A percentile compares a stretch with the other conserved stretches of the same genome.
Conservation (phyloP, 1,140 invertebrate genomes). For the Babylonia areolata region DNA sequence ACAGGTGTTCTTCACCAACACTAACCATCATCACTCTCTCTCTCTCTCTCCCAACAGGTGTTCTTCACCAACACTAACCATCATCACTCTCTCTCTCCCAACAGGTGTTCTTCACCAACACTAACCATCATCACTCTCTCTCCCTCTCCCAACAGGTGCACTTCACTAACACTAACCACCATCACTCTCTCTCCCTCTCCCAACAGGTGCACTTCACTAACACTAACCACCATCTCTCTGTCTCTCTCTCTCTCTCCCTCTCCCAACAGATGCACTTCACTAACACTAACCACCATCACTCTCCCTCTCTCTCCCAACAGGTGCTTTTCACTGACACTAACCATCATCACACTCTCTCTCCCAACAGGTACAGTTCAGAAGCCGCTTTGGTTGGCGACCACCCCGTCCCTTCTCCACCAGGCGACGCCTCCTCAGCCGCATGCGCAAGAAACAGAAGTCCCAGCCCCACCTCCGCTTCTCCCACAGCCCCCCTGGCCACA, state of each 20-base stretch:
- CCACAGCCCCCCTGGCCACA: conserved; percentile 69
- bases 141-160: too few relatives aligned
- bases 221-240: background rate
- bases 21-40: too few relatives aligned
- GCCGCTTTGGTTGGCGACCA: conserved; percentile 17
- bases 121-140: too few relatives aligned
- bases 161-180: too few relatives aligned
- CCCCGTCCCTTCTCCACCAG: background rate
- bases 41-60: too few relatives aligned
- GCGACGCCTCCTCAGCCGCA: conserved; percentile 10
- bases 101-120: too few relatives aligned
- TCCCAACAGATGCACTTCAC: background rate
- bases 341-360: background rate
- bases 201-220: too few relatives aligned
- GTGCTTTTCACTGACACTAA: background rate
- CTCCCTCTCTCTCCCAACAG: conserved; percentile 13
- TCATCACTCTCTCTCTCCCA: too few relatives aligned
- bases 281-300: background rate
- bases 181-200: too few relatives aligned
- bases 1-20: too few relatives aligned
- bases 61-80: too few relatives aligned
- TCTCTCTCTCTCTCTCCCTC: background rate
- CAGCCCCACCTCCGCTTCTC: conserved; percentile 50
- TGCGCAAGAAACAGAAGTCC: conserved; percentile 12
- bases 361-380: background rate